Base-by-base conservation (phyloP, 2,113 vertebrate genomes). In the Artemisiospiza belli region DNA sequence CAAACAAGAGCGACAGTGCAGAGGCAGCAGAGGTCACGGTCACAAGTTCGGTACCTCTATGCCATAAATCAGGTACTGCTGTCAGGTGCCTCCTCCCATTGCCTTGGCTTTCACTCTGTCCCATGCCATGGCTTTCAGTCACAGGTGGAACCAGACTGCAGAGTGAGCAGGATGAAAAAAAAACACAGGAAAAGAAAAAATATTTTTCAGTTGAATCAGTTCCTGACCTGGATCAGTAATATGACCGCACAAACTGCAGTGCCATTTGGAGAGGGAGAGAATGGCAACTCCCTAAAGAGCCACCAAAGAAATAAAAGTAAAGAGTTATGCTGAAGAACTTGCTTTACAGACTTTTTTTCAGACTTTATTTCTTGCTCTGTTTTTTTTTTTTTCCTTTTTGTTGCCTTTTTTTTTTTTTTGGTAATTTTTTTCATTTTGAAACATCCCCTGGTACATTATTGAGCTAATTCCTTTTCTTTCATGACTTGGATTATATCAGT, bases 121-220 rank as follows among this genome's bases (percentile, higher is more conserved):
- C 43, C 51, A 54, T 31, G 35, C 46, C 55, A 30, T 25, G 69
- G 31, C 61, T 82, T 90, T 78, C 74, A 69, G 54, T 15, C 84
- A 82, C 39, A 72, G 61, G 63, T 25, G 55, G 63, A 59, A 89
- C 5, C n/a, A 52, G 52, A 68, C 51, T 77, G 74, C 39, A 57
- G 46, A 94, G n/a, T 43, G 55, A 84, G 41, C 28, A 87, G 74
- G 31, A 43, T 78, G 67, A 41, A 81, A 89, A 87, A 87, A 64
- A 19, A 66, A 51, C 31, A 66, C 37, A 91, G 73, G 64, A 89
- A 87, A 87, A 89, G 39, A 81, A 87, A 83, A 83, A 95, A 58
- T 78, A 81, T 55, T 87, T 91, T 87, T 49, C 55, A 81, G 31
- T 4, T 82, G 69, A 91, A 78, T 84, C 78, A 94, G 77, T 83